Conservation (phyloP, 2,113 vertebrate species). For the Coracopsis vasa region DNA sequence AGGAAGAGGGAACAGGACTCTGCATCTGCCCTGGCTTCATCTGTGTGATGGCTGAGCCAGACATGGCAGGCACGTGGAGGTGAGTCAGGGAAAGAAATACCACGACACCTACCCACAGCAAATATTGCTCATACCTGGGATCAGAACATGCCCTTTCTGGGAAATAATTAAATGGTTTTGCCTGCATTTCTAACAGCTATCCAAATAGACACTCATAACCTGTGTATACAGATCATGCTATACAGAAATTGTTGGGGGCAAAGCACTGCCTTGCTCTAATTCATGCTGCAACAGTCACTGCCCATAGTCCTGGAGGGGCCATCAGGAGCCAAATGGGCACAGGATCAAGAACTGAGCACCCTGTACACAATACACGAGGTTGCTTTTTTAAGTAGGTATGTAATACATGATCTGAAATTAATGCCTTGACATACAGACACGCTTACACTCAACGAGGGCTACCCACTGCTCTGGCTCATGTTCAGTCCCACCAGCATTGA, state of each 20-base stretch:
- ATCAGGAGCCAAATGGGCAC: not conserved
- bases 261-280: not conserved
- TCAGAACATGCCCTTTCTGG: not conserved
- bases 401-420: not conserved
- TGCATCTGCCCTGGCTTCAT: not conserved
- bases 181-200: not conserved
- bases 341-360: not conserved
- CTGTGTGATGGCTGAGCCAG: rapidly evolving
- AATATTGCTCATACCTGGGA: not conserved
- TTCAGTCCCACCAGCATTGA: rapidly evolving
- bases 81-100: not conserved
- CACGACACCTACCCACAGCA: not conserved
- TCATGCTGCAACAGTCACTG: not conserved
- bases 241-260: rapidly evolving
- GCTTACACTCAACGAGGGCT: rapidly evolving
- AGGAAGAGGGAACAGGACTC: not conserved
- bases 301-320: not conserved
- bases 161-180: not conserved
- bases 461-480: not conserved
- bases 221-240: rapidly evolving
- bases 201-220: not conserved
- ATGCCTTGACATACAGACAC: not conserved
- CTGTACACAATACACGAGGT: not conserved
- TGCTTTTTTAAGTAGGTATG: not conserved
- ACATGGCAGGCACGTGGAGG: not conserved